These are phyloP conservation scores for Rhamnusium bicolor DNA, from an alignment of 2,888 invertebrate species.

Conservation along the genomic window DNA sequence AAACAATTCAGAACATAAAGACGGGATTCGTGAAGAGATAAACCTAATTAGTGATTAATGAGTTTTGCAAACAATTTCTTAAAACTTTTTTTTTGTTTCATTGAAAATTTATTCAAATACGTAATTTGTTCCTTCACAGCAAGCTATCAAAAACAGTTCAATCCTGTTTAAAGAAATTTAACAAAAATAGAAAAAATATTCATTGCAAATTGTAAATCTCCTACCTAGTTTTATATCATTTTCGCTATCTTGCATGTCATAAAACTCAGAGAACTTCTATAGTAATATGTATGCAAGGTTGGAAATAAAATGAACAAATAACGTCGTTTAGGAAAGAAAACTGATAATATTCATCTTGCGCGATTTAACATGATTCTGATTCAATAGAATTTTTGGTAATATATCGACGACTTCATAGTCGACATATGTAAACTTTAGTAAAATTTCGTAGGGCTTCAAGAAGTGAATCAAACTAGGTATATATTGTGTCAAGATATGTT, in stretches of 20 bases:
- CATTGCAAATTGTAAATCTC: neutral
- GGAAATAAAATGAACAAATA: constrained; percentile 23
- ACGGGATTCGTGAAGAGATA: no score
- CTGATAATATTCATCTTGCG: constrained; percentile 16
- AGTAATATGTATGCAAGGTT: neutral
- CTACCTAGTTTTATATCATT: neutral
- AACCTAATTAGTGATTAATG: no score
- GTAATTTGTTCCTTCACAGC: no score
- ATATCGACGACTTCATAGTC: neutral
- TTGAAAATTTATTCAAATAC: no score
- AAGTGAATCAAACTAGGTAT: neutral
- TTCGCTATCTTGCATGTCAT: neutral
- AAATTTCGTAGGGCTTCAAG: neutral
- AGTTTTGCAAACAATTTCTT: no score
- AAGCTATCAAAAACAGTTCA: no score
- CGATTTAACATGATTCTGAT: constrained; percentile 14
- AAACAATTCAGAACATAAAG: no score
- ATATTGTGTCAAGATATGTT: neutral
- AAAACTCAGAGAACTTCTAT: neutral
- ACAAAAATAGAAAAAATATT: neutral
- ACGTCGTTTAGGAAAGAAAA: constrained; percentile 16
- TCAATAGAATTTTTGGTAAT: constrained; percentile 1
- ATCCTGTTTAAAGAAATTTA: no score
- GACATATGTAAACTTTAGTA: neutral
- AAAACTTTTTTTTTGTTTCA: no score